Evolutionary conservation across 2,797 vertebrate species (phyloP).

Genomic region (Serranus cabrilla): DNA sequence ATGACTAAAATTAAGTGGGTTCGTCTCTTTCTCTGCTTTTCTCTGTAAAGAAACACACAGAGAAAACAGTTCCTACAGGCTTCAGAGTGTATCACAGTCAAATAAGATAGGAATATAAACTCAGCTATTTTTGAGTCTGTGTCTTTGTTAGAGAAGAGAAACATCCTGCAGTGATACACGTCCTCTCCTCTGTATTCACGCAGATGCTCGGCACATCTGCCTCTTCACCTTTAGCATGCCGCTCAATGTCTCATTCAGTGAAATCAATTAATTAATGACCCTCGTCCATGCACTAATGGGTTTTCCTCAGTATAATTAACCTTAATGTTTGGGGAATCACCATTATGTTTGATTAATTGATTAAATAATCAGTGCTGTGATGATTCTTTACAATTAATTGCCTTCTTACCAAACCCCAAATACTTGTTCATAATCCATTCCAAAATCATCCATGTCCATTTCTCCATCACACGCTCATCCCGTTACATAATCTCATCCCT

Average conservation of each 20-base stretch:
- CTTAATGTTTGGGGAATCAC: conserved; percentile 2
- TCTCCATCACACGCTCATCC: conserved; percentile 34
- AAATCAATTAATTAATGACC: conserved; percentile 14
- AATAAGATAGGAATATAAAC: conserved; percentile 59
- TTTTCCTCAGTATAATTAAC: conserved; percentile 11
- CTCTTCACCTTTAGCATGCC: background rate
- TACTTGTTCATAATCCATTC: conserved; percentile 24
- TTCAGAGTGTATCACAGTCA: conserved; percentile 41
- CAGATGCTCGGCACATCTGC: background rate
- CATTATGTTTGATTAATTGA: conserved; percentile 18
- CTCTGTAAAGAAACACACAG: conserved; percentile 13
- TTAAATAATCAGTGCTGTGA: conserved; percentile 1
- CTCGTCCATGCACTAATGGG: conserved; percentile 7
- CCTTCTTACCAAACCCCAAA: background rate
- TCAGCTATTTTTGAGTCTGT: conserved; percentile 42
- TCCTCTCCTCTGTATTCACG: conserved; percentile 29
- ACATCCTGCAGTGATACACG: conserved; percentile 33
- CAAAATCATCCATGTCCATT: conserved; percentile 28
- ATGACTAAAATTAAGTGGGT: conserved; percentile 4
- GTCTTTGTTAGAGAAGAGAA: conserved; percentile 38
- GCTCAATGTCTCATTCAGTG: conserved; percentile 4
- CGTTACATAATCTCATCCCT: conserved; percentile 58
- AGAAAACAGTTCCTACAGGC: conserved; percentile 31
- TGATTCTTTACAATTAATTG: conserved; percentile 26
- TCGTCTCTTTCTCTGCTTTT: background rate